Evolutionary conservation across 2,888 invertebrate species (phyloP).

Genomic region (Ochropleura plecta): DNA sequence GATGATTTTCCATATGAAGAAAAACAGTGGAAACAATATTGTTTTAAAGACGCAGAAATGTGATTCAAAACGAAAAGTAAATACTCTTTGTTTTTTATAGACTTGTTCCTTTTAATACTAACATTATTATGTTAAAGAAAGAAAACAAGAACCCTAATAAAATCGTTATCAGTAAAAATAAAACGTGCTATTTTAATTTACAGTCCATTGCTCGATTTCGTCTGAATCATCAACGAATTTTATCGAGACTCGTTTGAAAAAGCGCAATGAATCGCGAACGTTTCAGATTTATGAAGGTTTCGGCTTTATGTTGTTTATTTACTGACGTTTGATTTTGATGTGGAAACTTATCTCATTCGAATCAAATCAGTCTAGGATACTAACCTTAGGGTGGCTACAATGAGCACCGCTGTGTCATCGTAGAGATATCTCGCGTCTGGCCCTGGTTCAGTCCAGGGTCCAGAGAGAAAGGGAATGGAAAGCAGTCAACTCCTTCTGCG

Average conservation of each 20-base stretch:
- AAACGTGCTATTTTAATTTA: constrained; percentile 44
- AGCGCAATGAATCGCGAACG: constrained; percentile 56
- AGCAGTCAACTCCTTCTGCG: too few species aligned
- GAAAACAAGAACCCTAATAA: constrained; percentile 17
- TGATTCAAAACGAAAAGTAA: not conserved
- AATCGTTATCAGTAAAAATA: constrained; percentile 29
- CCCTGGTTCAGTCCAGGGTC: too few species aligned
- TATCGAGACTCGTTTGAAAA: constrained; percentile 54
- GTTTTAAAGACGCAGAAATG: too few species aligned
- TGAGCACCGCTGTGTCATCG: too few species aligned
- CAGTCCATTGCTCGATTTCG: constrained; percentile 54
- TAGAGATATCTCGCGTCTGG: too few species aligned
- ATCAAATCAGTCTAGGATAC: constrained; percentile 51
- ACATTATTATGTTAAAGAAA: not conserved
- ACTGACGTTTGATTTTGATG: constrained; percentile 47
- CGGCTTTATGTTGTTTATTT: constrained; percentile 52
- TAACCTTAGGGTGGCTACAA: constrained; percentile 11
- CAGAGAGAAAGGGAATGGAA: too few species aligned
- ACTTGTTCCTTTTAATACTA: not conserved
- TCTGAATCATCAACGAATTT: constrained; percentile 48
- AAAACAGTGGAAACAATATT: too few species aligned
- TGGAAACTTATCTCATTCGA: constrained; percentile 45
- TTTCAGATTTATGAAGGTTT: constrained; percentile 54
- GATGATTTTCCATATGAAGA: too few species aligned
- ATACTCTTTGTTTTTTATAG: not conserved